Evolutionary conservation across 2,797 vertebrate genomes (phyloP), one percentile per base, ranked within the genome.

Genomic region (Calcarius lapponicus): DNA sequence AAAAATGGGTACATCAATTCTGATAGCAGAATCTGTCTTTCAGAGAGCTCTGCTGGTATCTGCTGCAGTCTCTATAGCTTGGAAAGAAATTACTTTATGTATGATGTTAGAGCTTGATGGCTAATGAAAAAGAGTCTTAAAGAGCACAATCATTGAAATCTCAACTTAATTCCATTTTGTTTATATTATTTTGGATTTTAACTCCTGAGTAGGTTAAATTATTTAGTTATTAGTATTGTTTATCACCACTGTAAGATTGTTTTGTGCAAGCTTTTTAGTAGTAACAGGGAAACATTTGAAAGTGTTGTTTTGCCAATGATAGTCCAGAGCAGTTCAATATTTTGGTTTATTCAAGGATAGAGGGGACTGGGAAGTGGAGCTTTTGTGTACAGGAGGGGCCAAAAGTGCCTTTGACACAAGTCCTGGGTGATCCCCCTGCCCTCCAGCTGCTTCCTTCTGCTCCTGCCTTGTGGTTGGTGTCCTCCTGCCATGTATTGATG

Each of bases 11-110:
- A 61, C 14, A 36, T 90, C 31, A 79, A 29, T 80, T 89, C 60
- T 85, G 48, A 80, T 71, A 50, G 70, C 62, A 75, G 81, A 89
- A 88, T 92, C 61, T 93, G 58, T 86, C 76, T 95, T 90, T 69
- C n/a, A 64, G 24, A 88, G 64, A 57, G 72, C 48, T 91, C 61
- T 78, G 53, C 73, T 83, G 22, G 28, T 80, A 32, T 88, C 54
- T 88, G 40, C 83, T 76, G n/a, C 51, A 61, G 56, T 84, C 58
- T 87, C 60, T 36, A 2, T 19, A 38, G 58, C 76, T 79, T 72
- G 34, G 58, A 78, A 85, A 76, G 58, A 86, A 84, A 58, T 79
- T 0, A n/a, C 38, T 80, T 81, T 92, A 42, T 75, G 54, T 71
- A n/a, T 48, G 20, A 22, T 57, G 25, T 86, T 89, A 5, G 14